Conservation (phyloP, 2,888 invertebrate species). For the Petrophora chlorosata region DNA sequence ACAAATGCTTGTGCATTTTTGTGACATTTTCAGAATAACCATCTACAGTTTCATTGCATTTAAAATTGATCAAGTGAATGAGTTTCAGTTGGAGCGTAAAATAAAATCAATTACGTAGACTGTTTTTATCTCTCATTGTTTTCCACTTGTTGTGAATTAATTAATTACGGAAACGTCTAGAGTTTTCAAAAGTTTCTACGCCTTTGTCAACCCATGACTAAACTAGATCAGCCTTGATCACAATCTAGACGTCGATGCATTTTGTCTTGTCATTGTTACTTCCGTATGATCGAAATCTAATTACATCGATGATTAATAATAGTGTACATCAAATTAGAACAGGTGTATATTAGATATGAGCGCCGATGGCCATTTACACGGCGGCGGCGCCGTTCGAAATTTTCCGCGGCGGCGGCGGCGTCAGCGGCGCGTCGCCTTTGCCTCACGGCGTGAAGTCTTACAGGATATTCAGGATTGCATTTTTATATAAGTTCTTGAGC, state of each 20-base stretch:
- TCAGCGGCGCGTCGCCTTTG: no score
- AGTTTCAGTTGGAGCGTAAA: not conserved
- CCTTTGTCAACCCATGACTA: slow-evolving; percentile 14
- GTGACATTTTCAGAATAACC: no score
- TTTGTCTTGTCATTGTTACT: slow-evolving; percentile 13
- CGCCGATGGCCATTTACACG: no score
- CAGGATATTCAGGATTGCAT: no score
- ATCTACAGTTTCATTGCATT: not conserved
- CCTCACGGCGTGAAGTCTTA: no score
- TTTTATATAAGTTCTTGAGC: no score
- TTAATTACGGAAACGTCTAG: slow-evolving; percentile 16
- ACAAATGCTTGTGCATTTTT: no score
- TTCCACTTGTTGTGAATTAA: slow-evolving; percentile 7
- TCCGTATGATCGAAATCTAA: slow-evolving; percentile 10
- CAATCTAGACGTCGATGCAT: slow-evolving; percentile 4
- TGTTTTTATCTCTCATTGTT: slow-evolving; percentile 1
- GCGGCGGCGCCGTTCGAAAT: no score
- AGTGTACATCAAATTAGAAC: not conserved
- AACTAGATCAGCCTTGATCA: slow-evolving; percentile 18
- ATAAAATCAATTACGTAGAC: not conserved
- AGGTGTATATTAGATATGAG: no score
- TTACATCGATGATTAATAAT: slow-evolving; percentile 10
- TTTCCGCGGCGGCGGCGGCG: no score
- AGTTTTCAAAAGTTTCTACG: slow-evolving; percentile 18
- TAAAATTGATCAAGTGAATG: not conserved